A percentile compares a stretch with the other conserved stretches of the same genome.
Evolutionary conservation across 1,140 invertebrate genomes (phyloP).

Genomic region (Berghia stephanieae): DNA sequence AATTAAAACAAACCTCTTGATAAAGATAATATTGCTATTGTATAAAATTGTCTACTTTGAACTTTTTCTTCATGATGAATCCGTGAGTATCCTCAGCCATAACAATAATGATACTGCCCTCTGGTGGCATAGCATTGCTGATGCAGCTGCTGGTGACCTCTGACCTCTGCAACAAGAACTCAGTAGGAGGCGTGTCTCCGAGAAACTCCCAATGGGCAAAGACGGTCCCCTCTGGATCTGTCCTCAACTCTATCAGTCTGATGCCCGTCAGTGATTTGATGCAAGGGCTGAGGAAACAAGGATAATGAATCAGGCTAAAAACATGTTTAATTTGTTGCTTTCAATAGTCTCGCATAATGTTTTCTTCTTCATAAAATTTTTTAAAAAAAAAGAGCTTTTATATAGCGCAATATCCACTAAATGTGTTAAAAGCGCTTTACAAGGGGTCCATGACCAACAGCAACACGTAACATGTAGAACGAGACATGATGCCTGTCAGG

Average conservation of each 20-base stretch:
- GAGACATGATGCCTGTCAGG: too few species aligned
- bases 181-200: conserved; percentile 44
- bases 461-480: too few species aligned
- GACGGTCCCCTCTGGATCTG: conserved; percentile 71
- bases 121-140: too few species aligned
- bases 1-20: too few species aligned
- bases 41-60: conserved; percentile 49
- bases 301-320: neutral
- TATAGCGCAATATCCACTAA: neutral
- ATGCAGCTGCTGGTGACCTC: conserved; percentile 47
- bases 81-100: conserved; percentile 57
- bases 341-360: neutral
- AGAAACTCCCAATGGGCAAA: conserved; percentile 76
- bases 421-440: neutral
- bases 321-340: neutral
- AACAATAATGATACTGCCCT: conserved; percentile 43
- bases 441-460: too few species aligned
- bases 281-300: conserved; percentile 27
- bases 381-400: neutral
- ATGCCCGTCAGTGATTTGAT: conserved; percentile 75
- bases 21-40: conserved; percentile 9
- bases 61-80: conserved; percentile 58
- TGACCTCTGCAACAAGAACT: conserved; percentile 49
- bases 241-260: conserved; percentile 76
- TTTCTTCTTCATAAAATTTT: neutral